A percentile compares a stretch with the other conserved stretches of the same genome.
Evolutionary conservation across 2,113 vertebrate genomes (phyloP).

Genomic region (Fukomys damarensis): DNA sequence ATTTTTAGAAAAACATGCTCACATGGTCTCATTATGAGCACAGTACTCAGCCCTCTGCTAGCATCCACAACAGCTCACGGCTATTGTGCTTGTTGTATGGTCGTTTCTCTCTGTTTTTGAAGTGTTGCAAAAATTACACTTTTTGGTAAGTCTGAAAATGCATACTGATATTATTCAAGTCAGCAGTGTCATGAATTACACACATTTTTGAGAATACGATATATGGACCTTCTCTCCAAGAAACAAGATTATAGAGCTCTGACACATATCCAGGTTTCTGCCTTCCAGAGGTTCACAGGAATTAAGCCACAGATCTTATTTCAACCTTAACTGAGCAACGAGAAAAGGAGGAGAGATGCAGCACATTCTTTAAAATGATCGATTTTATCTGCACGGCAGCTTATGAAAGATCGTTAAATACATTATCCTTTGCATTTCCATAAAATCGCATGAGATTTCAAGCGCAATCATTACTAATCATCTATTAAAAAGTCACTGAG

Average conservation of each 20-base stretch:
- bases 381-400: neutral
- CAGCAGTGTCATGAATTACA: neutral
- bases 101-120: neutral
- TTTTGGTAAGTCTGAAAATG: constrained; percentile 33
- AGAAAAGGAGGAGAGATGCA: neutral
- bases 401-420: neutral
- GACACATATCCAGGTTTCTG: neutral
- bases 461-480: neutral
- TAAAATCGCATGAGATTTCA: neutral
- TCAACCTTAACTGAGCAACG: neutral
- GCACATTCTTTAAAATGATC: neutral
- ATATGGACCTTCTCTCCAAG: neutral
- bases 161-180: neutral
- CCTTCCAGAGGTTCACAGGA: neutral
- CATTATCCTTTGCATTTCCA: neutral
- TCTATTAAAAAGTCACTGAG: neutral
- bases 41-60: neutral
- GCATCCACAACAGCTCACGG: neutral
- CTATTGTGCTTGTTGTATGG: neutral
- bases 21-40: neutral
- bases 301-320: neutral
- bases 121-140: neutral
- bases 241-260: neutral
- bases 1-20: neutral
- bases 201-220: neutral